Base-by-base conservation (phyloP, 2,797 vertebrate genomes). In the Pelodytes ibericus region DNA sequence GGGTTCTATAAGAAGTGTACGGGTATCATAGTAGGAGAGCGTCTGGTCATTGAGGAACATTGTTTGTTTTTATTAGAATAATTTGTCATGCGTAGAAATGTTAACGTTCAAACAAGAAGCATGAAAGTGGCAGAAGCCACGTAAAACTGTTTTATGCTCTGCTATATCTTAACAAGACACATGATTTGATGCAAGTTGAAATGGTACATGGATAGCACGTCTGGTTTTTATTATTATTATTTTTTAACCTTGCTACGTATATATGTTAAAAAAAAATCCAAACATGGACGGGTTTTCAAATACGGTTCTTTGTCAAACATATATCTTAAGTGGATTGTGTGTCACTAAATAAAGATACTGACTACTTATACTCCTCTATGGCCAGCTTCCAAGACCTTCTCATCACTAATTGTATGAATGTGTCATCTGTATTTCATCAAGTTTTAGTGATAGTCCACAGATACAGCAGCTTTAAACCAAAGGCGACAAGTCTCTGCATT, bases 371-470 rank as follows among this genome's bases (percentile, higher is more conserved):
- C 51, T 60, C 53, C 15, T 53, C 51, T 44, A 56, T 67, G 76
- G 76, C 41, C 25, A 30, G 33, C 29, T 67, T 72, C 70, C 76
- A 79, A 79, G 41, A 62, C 33, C n/a, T 49, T 61, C 41, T 71
- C 67, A 47, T 70, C 44, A 39, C 29, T 53, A 71, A 58, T 70
- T 57, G 39, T 36, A 63, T 62, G 24, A 57, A 77, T 25, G 60
- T 47, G 33, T 56, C 62, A 64, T 79, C 63, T 73, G 63, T 79
- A 72, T 79, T 67, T 72, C 76, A 72, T 79, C 76, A 78, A 18
- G 16, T 60, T 25, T 27, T 68, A 62, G 63, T 72, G 70, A 67
- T 53, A 68, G 39, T 67, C 9, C 25, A 29, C 76, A 79, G 69
- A 66, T 72, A 41, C n/a, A 11, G 26, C 41, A 27, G 53, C 63